These are phyloP conservation scores for Toxotes lorentzi DNA, from an alignment of 2,797 vertebrate species.

Conservation along the genomic window DNA sequence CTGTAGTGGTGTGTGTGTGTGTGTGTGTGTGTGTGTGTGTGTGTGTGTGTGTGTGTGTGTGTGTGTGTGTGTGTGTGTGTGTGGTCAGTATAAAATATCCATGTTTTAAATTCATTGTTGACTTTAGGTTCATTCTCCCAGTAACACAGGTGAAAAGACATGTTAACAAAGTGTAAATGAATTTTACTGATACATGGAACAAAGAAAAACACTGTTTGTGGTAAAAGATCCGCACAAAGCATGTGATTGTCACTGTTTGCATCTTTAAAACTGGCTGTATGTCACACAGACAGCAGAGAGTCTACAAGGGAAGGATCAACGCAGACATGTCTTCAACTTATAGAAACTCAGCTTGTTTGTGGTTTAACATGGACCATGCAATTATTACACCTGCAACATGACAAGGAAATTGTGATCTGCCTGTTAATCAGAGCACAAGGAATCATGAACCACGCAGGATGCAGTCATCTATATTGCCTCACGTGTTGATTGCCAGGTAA, in stretches of 20 bases:
- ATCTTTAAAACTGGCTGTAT: conserved; percentile 8
- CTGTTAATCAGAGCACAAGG: neutral
- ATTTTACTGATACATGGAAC: conserved; percentile 4
- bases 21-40: neutral
- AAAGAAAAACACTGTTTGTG: neutral
- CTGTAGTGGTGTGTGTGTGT: neutral
- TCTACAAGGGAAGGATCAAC: neutral
- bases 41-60: neutral
- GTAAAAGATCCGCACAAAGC: neutral
- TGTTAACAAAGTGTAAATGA: neutral
- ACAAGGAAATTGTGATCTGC: neutral
- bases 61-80: neutral
- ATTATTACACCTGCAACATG: conserved; percentile 21
- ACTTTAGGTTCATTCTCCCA: neutral
- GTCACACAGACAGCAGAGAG: conserved; percentile 2
- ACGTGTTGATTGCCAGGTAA: conserved; percentile 11
- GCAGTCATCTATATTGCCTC: neutral
- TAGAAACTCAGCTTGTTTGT: conserved; percentile 5
- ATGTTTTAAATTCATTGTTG: neutral
- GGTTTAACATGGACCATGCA: conserved; percentile 17
- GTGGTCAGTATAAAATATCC: too few relatives aligned
- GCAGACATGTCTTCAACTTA: conserved; percentile 12
- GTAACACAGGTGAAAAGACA: neutral
- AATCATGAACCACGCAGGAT: neutral
- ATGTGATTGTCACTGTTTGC: neutral